Conservation (phyloP, 2,113 vertebrate genomes). For the Carettochelys insculpta region DNA sequence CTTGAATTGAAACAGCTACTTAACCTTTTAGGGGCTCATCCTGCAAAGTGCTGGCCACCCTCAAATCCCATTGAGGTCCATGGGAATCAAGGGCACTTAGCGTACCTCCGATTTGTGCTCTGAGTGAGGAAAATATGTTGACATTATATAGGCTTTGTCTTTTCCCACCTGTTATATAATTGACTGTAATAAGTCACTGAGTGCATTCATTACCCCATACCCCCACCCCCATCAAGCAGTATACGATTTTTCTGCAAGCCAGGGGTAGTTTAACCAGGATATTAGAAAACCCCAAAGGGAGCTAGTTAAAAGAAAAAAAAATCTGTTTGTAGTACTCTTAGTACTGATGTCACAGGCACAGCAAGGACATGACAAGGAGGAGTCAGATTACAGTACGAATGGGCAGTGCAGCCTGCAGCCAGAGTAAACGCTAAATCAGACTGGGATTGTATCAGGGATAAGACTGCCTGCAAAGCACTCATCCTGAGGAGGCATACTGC, state of each 20-base stretch:
- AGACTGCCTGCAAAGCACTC: constrained; percentile 71
- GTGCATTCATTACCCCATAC: not conserved
- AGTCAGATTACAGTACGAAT: constrained; percentile 88
- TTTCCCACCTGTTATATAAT: constrained; percentile 53
- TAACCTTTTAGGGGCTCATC: not conserved
- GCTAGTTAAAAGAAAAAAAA: constrained; percentile 57
- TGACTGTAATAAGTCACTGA: constrained; percentile 55
- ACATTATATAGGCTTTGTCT: constrained; percentile 44
- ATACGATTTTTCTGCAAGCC: not conserved
- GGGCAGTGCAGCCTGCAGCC: constrained; percentile 80
- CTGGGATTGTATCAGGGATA: constrained; percentile 70
- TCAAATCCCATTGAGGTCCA: not conserved
- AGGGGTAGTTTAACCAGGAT: constrained; percentile 17
- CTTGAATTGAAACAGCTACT: not conserved
- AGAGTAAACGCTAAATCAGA: constrained; percentile 76
- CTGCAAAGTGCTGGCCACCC: constrained; percentile 1
- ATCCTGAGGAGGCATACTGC: constrained; percentile 70
- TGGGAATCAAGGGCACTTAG: not conserved
- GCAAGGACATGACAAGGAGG: constrained; percentile 87
- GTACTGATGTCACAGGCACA: constrained; percentile 83
- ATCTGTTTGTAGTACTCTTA: constrained; percentile 78
- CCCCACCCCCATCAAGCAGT: rapidly evolving
- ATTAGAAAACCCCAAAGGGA: constrained; percentile 27
- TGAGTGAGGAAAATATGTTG: constrained; percentile 31
- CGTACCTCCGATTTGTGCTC: constrained; percentile 23